phyloP scores from a whole-genome alignment of 1,140 invertebrate species.

The Hyposmocoma kahamanoa region DNA sequence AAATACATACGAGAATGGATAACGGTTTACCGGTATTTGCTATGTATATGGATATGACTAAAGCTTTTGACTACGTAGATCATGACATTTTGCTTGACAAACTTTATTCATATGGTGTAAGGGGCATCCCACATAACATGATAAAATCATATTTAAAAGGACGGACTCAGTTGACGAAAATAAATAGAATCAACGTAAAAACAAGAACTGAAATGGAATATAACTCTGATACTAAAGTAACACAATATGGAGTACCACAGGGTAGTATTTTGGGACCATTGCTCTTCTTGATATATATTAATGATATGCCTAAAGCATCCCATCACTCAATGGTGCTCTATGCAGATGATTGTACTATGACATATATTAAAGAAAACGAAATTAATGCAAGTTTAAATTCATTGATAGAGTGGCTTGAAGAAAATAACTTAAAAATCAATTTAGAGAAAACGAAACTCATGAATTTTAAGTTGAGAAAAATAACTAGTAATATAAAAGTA shows the following conservation, averaged over 20 bases:
- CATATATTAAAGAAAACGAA: too few species aligned
- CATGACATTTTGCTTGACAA: neutral
- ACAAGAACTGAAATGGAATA: neutral
- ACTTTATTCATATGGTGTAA: neutral
- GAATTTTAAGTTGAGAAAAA: too few species aligned
- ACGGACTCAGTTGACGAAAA: neutral
- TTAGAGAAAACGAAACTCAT: too few species aligned
- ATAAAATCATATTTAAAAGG: neutral
- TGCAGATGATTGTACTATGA: neutral
- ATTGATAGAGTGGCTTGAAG: too few species aligned
- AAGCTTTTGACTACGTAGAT: neutral
- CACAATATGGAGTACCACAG: neutral
- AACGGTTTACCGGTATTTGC: neutral
- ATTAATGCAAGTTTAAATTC: too few species aligned
- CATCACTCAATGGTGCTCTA: neutral
- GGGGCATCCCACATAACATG: neutral
- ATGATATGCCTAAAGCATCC: neutral
- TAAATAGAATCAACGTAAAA: neutral
- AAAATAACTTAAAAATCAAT: too few species aligned
- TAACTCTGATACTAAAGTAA: neutral
- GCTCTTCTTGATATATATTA: neutral
- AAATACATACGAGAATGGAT: neutral
- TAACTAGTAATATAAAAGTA: too few species aligned
- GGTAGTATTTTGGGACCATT: neutral
- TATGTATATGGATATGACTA: constrained; percentile 2